Evolutionary conservation across 2,113 vertebrate species (phyloP).

Genomic region (Callopanchax toddi): DNA sequence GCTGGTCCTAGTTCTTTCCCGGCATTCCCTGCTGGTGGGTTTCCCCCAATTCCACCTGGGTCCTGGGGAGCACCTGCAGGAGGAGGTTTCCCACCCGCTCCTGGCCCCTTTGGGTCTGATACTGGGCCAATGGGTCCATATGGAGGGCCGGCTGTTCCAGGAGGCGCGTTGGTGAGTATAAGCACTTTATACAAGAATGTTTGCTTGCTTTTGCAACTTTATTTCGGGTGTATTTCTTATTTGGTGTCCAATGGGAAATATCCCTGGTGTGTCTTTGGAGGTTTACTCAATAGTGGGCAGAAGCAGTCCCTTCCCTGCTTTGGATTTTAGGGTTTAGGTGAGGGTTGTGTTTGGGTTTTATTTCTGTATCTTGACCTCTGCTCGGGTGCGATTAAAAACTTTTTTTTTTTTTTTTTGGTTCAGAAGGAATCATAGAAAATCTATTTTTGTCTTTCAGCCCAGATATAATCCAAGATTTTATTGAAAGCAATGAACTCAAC

Average conservation of each 20-base stretch:
- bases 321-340: slow-evolving; percentile 11
- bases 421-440: slow-evolving; percentile 53
- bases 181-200: background rate
- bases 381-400: slow-evolving; percentile 31
- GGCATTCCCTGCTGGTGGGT: slow-evolving; percentile 70
- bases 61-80: slow-evolving; percentile 76
- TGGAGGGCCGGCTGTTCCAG: slow-evolving; percentile 73
- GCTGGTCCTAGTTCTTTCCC: slow-evolving; percentile 67
- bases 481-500: too few relatives aligned
- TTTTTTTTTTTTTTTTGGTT: slow-evolving; percentile 6
- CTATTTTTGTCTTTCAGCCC: slow-evolving; percentile 84
- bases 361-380: slow-evolving; percentile 35
- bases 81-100: slow-evolving; percentile 73
- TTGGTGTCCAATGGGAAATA: slow-evolving; percentile 2
- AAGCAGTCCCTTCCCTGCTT: slow-evolving; percentile 2
- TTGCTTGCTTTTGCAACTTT: slow-evolving; percentile 38
- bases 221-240: slow-evolving; percentile 15
- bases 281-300: background rate
- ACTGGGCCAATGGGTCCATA: slow-evolving; percentile 74
- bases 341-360: background rate
- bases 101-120: slow-evolving; percentile 68
- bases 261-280: slow-evolving; percentile 12
- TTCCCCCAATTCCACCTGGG: slow-evolving; percentile 76
- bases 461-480: slow-evolving; percentile 78
- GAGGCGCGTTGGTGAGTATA: slow-evolving; percentile 79